Evolutionary conservation across 2,888 invertebrate species (phyloP), one percentile per base, ranked within the genome.

Genomic region (Oscheius onirici): DNA sequence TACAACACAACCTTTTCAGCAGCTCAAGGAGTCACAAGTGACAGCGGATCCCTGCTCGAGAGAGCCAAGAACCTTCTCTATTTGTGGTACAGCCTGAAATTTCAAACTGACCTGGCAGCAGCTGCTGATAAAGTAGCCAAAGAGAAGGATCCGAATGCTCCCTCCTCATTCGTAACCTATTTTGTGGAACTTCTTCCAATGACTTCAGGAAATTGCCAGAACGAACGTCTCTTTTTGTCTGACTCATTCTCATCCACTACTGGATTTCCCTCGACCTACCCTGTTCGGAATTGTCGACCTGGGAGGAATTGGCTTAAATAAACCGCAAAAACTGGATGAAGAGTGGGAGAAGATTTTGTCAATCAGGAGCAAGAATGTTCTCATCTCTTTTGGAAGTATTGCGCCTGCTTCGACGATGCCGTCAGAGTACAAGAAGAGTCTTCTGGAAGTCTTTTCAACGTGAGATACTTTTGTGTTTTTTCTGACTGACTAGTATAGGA

Each of bases 301-400:
- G 28, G 65, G 65, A 26, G 65, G 65, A 3, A 65, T 65, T 40
- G 52, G 51, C 26, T 20, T 65, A 51, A 51, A 51, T 20, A 49
- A 65, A 13, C 46, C 46, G 34, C n/a, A 8, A 11, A 57, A 40
- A 17, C 55, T 15, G n/a, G 13, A n/a, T 40, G 8, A 65, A 51
- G 51, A 24, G 17, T 65, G 65, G 65, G 26, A 26, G 17, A 22
- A 26, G n/a, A 65, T 65, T 17, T n/a, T 65, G 13, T 41, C 34
- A 3, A 24, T 51, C 6, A 44, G 65, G 17, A 3, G 15, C 13
- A 49, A 51, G 24, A 65, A 46, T 13, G 65, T 51, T n/a, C 65
- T 65, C 13, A 28, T 65, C 65, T 65, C 65, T 15, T 65, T 65
- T 65, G 65, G 65, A 13, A 65, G 49, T 28, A 34, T 65, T 22